Evolutionary conservation across 2,113 vertebrate genomes (phyloP).

Genomic region (Anseranas semipalmata): DNA sequence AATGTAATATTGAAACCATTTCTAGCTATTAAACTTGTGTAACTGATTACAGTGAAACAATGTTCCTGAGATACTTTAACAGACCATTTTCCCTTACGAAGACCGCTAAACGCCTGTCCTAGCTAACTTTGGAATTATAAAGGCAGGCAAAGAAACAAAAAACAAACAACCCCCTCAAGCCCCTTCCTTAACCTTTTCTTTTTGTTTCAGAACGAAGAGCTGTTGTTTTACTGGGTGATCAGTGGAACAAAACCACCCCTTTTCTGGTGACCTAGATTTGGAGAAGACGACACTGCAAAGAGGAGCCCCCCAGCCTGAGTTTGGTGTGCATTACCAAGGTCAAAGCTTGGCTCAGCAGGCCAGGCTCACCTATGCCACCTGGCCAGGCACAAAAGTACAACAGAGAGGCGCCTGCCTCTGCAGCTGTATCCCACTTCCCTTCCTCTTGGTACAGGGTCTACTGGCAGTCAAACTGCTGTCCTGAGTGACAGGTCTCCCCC

Average conservation of each 20-base stretch:
- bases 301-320: neutral
- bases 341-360: neutral
- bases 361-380: neutral
- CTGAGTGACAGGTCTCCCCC: neutral
- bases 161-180: neutral
- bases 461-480: rapidly evolving
- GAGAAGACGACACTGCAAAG: neutral
- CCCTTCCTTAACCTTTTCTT: conserved; percentile 8
- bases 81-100: conserved; percentile 2
- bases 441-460: neutral
- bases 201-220: neutral
- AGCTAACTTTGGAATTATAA: conserved; percentile 16
- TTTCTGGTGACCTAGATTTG: neutral
- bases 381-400: neutral
- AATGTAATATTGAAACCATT: conserved; percentile 50
- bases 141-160: neutral
- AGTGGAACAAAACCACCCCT: neutral
- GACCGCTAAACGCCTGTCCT: neutral
- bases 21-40: conserved; percentile 32
- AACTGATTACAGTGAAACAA: conserved; percentile 35
- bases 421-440: neutral
- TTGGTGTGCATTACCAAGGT: neutral
- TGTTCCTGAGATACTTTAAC: neutral
- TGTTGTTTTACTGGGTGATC: neutral
- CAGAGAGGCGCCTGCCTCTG: neutral